phyloP scores from a whole-genome alignment of 2,888 invertebrate species.

The Plagodis pulveraria region DNA sequence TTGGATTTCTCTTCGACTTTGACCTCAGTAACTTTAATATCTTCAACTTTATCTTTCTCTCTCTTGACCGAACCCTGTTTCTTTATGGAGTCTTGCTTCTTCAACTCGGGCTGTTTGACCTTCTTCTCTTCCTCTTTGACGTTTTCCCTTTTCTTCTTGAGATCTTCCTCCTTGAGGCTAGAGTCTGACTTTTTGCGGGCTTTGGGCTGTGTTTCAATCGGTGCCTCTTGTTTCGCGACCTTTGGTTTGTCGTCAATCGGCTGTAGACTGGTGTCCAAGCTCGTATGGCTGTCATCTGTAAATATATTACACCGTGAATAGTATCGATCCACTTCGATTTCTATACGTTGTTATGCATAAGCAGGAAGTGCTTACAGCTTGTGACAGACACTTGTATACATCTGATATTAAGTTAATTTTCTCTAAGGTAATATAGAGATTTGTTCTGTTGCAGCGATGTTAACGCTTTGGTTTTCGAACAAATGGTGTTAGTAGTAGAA shows the following conservation, averaged over 20 bases:
- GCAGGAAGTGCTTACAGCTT: too few species aligned
- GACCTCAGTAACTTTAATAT: constrained; percentile 45
- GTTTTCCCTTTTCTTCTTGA: constrained; percentile 41
- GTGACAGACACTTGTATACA: too few species aligned
- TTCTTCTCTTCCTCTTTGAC: constrained; percentile 45
- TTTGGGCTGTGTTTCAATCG: constrained; percentile 56
- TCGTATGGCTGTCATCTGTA: constrained; percentile 69
- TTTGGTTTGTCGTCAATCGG: constrained; percentile 36
- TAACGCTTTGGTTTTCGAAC: too few species aligned
- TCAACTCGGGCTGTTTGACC: constrained; percentile 57
- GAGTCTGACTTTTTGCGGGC: constrained; percentile 74
- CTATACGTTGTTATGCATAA: too few species aligned
- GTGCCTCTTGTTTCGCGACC: constrained; percentile 48
- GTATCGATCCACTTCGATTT: too few species aligned
- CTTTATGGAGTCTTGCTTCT: constrained; percentile 64
- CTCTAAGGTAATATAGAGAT: too few species aligned
- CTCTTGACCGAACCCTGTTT: constrained; percentile 51
- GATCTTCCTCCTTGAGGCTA: constrained; percentile 73
- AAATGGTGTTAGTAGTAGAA: too few species aligned
- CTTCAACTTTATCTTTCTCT: constrained; percentile 38
- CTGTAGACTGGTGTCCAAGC: constrained; percentile 58
- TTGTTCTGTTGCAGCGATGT: too few species aligned
- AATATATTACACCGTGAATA: too few species aligned
- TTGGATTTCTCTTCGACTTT: constrained; percentile 46
- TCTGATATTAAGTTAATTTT: too few species aligned